Evolutionary conservation across 2,888 invertebrate species (phyloP).

Genomic region (Aricia artaxerxes): DNA sequence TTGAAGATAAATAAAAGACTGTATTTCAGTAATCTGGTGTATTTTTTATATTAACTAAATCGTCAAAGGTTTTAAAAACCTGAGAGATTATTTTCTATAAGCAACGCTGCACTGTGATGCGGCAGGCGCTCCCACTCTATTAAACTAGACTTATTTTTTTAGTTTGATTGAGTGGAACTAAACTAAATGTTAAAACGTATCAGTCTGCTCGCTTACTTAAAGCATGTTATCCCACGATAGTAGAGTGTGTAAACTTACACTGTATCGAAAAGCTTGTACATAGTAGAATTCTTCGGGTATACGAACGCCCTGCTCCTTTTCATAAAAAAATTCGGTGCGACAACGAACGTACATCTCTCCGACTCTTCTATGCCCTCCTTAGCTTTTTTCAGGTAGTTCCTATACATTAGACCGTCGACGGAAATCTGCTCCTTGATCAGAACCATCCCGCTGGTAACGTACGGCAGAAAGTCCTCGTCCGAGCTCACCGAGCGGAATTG

Average conservation of each 20-base stretch:
- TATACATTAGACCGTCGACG: constrained; percentile 85
- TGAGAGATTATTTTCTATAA: background rate
- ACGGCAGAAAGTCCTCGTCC: constrained; percentile 55
- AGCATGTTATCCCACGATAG: no score
- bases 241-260: constrained; percentile 77
- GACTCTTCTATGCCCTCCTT: constrained; percentile 78
- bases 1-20: no score
- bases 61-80: background rate
- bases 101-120: no score
- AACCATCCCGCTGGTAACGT: constrained; percentile 63
- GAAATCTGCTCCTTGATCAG: constrained; percentile 85
- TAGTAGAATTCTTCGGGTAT: constrained; percentile 82
- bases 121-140: no score
- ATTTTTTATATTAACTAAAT: no score
- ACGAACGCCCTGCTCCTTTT: constrained; percentile 86
- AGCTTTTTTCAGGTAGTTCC: constrained; percentile 84
- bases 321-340: constrained; percentile 85
- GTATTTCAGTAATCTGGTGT: no score
- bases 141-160: no score
- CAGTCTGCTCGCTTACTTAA: no score
- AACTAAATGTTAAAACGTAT: no score
- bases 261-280: constrained; percentile 83
- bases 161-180: no score
- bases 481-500: constrained; percentile 57
- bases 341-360: constrained; percentile 87